phyloP scores from a whole-genome alignment of 2,113 vertebrate genomes.

The Panthera tigris region DNA sequence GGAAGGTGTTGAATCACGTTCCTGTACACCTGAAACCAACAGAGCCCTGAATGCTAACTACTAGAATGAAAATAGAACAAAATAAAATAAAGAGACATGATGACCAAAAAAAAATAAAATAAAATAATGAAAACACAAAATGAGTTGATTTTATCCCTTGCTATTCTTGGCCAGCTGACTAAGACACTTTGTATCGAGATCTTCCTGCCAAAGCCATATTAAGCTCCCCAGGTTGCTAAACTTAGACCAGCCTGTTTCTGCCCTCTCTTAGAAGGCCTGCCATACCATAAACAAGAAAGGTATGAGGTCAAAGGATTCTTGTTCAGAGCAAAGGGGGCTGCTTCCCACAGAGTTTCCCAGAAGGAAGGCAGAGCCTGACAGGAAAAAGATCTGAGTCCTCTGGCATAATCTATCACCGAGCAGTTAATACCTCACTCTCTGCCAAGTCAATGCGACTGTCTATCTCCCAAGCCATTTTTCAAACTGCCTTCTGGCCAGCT shows the following conservation, averaged over 20 bases:
- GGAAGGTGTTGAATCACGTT: not conserved
- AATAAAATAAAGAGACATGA: not conserved
- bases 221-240: conserved; percentile 54
- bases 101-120: not conserved
- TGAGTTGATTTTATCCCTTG: conserved; percentile 18
- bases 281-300: conserved; percentile 27
- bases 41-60: not conserved
- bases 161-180: conserved; percentile 46
- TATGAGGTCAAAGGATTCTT: conserved; percentile 33
- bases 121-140: not conserved
- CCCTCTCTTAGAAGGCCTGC: not conserved
- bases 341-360: conserved; percentile 53
- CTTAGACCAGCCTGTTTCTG: conserved; percentile 46
- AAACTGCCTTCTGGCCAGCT: conserved; percentile 56
- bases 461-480: conserved; percentile 61
- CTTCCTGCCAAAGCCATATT: conserved; percentile 64
- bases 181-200: conserved; percentile 26
- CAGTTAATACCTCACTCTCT: conserved; percentile 11
- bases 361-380: conserved; percentile 50
- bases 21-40: not conserved
- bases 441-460: conserved; percentile 48
- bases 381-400: conserved; percentile 38
- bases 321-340: not conserved
- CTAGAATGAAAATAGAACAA: not conserved
- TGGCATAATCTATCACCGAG: not conserved